phyloP scores from a whole-genome alignment of 1,140 invertebrate genomes.

The Pseudomyrmex concolor region DNA sequence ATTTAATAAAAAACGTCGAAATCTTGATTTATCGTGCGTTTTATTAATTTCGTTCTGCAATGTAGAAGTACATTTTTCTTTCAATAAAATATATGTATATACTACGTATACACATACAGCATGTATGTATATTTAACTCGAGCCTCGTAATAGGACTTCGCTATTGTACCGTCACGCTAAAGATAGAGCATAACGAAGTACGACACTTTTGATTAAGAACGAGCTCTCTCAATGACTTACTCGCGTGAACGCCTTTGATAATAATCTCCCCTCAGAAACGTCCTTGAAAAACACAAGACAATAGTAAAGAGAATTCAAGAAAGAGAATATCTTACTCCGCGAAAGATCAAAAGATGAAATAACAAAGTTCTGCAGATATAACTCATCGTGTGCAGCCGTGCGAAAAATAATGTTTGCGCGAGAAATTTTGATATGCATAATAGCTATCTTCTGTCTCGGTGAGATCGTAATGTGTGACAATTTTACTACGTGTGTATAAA shows the following conservation, averaged over 20 bases:
- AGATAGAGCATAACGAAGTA: neutral
- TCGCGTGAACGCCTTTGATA: conserved; percentile 36
- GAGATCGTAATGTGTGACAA: conserved; percentile 2
- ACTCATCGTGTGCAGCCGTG: too few species aligned
- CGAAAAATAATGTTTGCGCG: too few species aligned
- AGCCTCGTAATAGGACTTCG: neutral
- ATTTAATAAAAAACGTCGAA: neutral
- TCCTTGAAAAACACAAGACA: neutral
- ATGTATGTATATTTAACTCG: neutral
- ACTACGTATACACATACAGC: neutral
- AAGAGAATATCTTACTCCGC: neutral
- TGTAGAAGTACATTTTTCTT: neutral
- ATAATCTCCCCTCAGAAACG: neutral
- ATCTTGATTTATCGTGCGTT: neutral
- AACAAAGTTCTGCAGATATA: neutral
- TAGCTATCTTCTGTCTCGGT: neutral
- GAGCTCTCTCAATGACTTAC: conserved; percentile 29
- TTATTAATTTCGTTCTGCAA: neutral
- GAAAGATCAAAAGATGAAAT: conserved; percentile 12
- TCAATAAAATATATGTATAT: neutral
- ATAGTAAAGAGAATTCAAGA: neutral
- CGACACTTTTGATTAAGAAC: conserved; percentile 25
- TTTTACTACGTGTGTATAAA: conserved; percentile 44
- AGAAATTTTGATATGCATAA: too few species aligned
- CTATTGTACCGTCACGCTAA: neutral